Conservation (phyloP, 1,140 invertebrate genomes). For the Drosophila oshimai region DNA sequence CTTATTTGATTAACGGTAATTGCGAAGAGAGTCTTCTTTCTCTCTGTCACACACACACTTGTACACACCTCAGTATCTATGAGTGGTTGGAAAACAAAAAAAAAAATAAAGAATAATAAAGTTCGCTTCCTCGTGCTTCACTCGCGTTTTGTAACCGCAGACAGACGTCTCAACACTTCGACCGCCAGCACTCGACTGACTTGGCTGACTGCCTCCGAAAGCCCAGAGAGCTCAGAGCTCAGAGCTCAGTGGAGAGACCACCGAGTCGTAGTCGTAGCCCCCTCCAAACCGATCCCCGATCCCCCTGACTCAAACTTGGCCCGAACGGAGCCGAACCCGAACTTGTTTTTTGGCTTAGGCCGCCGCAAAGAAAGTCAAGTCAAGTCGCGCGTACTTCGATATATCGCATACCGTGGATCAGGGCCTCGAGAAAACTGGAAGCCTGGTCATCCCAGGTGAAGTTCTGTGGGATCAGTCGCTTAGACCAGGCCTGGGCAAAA, state of each 20-base stretch:
- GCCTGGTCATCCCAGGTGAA: neutral
- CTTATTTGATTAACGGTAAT: slow-evolving; percentile 78
- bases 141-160: slow-evolving; percentile 23
- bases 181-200: slow-evolving; percentile 64
- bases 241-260: neutral
- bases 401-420: slow-evolving; percentile 13
- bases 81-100: slow-evolving; percentile 28
- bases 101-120: slow-evolving; percentile 19
- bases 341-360: slow-evolving; percentile 41
- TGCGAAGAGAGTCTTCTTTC: slow-evolving; percentile 49
- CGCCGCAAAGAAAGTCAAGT: slow-evolving; percentile 75
- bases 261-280: neutral
- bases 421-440: too few relatives aligned
- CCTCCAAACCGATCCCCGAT: neutral
- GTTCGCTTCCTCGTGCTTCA: slow-evolving; percentile 8
- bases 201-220: slow-evolving; percentile 48
- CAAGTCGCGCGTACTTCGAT: slow-evolving; percentile 54
- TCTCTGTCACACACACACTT: slow-evolving; percentile 17
- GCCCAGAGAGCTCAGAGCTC: slow-evolving; percentile 17
- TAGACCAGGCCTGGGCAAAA: too few relatives aligned
- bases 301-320: slow-evolving; percentile 20
- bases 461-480: too few relatives aligned
- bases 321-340: slow-evolving; percentile 47
- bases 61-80: slow-evolving; percentile 19
- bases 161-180: slow-evolving; percentile 70